Base-by-base conservation (phyloP, 2,888 invertebrate species). In the Leptopilina drosophilae region DNA sequence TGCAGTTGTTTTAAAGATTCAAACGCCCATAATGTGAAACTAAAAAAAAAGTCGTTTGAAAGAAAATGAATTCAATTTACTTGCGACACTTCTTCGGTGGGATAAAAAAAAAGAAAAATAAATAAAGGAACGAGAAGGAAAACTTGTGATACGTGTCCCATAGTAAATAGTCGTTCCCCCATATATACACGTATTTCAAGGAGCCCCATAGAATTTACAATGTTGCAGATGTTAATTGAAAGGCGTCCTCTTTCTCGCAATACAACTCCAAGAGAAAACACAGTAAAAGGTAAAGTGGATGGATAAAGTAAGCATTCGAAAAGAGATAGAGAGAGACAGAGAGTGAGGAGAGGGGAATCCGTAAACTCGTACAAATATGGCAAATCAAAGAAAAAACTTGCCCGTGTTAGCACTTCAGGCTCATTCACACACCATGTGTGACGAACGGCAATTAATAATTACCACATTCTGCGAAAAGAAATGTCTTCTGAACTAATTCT, bases 361-460 rank as follows among this genome's bases (percentile, higher is more conserved):
- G 20, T 33, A 33, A 73, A 56, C 73, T 73, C 73, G 73, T n/a
- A 40, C 73, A 56, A 73, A 73, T 73, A 73, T 56, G 73, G 73
- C 33, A 33, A 73, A 73, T 73, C 73, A 26, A 33, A 26, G 33
- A 73, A 73, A 73, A 73, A 73, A 73, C 53, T 56, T 73, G 53
- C 11, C 56, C 33, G 56, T 33, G 73, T 73, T 73, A 73, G 53
- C 73, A 73, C 73, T 73, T 56, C n/a, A 73, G 53, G 73, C 73
- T 73, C 56, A 73, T 73, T 73, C 73, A 73, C 73, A 73, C 73
- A 73, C 73, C 73, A 73, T 73, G 73, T 56, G 73, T 73, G 73
- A 73, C 56, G 33, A 56, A 0, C 49, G 33, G 73, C 73, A 73
- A 73, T 73, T 73, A 73, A 53, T 73, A 73, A 73, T 73, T 73